phyloP scores from a whole-genome alignment of 2,888 invertebrate genomes.

The Neocrepidodera transversa region DNA sequence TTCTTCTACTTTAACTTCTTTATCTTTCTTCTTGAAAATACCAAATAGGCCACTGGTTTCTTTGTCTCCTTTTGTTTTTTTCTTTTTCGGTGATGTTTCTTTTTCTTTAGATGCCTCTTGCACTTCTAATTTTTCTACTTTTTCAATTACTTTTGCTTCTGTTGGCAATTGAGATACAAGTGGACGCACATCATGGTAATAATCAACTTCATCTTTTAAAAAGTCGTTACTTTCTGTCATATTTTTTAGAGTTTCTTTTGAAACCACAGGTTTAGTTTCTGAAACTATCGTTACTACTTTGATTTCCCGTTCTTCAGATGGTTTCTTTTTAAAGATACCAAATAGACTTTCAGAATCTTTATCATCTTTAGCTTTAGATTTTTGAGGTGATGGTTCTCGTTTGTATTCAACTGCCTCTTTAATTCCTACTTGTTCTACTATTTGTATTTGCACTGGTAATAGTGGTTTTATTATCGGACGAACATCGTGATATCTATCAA shows the following conservation, averaged over 20 bases:
- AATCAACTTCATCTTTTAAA: constrained; percentile 43
- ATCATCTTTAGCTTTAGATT: constrained; percentile 19
- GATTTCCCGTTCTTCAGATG: not conserved
- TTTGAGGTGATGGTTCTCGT: constrained; percentile 13
- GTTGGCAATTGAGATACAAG: not conserved
- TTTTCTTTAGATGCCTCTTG: not conserved
- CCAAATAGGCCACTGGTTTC: constrained; percentile 37
- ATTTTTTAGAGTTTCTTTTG: constrained; percentile 28
- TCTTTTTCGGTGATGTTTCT: not conserved
- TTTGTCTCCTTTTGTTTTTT: constrained; percentile 24
- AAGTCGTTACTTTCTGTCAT: constrained; percentile 43
- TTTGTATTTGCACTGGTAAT: too few relatives aligned
- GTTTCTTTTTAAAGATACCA: constrained; percentile 27
- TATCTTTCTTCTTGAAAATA: constrained; percentile 33
- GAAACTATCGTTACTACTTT: not conserved
- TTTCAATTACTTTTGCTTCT: not conserved
- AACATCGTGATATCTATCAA: constrained; percentile 42
- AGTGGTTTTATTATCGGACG: constrained; percentile 20
- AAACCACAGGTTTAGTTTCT: constrained; percentile 3
- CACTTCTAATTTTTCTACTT: not conserved
- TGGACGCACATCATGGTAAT: constrained; percentile 41
- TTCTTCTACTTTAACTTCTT: constrained; percentile 10
- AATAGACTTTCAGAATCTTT: constrained; percentile 29
- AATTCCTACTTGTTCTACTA: not conserved
- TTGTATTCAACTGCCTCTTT: not conserved